Percentiles rank a stretch among this genome's conserved stretches.
Evolutionary conservation across 1,140 invertebrate species (phyloP).

Genomic region (Caenorhabditis remanei): DNA sequence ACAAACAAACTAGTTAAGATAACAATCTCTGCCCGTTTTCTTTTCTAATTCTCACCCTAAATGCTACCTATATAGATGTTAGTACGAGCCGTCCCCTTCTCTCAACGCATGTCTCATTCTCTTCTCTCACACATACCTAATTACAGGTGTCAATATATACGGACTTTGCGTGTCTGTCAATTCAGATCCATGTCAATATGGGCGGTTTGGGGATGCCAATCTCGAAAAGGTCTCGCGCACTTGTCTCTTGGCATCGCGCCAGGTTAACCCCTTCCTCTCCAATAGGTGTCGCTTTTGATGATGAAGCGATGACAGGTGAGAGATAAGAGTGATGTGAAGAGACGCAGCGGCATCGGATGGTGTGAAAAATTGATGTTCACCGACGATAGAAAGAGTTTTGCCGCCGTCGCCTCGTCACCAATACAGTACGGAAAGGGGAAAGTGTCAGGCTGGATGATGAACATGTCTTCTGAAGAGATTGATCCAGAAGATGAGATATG

Average conservation of each 20-base stretch:
- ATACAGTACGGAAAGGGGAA: conserved; percentile 20
- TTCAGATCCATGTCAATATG: conserved; percentile 15
- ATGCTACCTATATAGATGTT: not conserved
- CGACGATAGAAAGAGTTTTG: conserved; percentile 39
- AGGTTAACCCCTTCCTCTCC: not conserved
- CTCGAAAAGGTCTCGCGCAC: conserved; percentile 31
- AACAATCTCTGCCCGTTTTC: not conserved
- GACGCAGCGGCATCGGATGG: not conserved
- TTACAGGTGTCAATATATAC: conserved; percentile 51
- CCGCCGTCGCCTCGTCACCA: not conserved
- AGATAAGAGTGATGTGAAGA: not conserved
- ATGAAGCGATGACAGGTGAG: conserved; percentile 31
- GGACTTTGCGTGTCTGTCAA: conserved; percentile 22
- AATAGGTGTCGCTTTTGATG: conserved; percentile 20
- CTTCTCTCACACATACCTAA: conserved; percentile 33
- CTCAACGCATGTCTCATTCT: conserved; percentile 4
- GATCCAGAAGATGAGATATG: conserved; percentile 35
- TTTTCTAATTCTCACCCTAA: not conserved
- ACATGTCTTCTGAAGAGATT: conserved; percentile 24
- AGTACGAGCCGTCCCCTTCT: not conserved
- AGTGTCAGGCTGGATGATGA: conserved; percentile 22
- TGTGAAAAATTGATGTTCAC: conserved; percentile 48
- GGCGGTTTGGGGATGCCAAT: too few species aligned
- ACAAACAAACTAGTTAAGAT: conserved; percentile 5
- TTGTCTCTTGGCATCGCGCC: conserved; percentile 42